Evolutionary conservation across 2,113 vertebrate genomes (phyloP).

Genomic region (Mus musculus): GRCm39 chr5:51315001-51315500

Average conservation of each 20-base stretch:
- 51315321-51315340: too few species aligned
- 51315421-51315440: too few species aligned
- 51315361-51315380: neutral
- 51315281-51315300: neutral
- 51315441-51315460: too few species aligned
- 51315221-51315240: neutral
- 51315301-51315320: neutral
- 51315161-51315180: neutral
- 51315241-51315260: neutral
- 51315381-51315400: neutral
- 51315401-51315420: neutral
- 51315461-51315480: too few species aligned
- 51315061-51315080: neutral
- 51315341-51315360: neutral
- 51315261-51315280: neutral
- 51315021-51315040: neutral
- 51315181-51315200: neutral
- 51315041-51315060: neutral
- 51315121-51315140: neutral
- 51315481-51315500: too few species aligned
- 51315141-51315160: neutral
- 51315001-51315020: neutral
- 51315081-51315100: neutral
- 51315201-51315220: neutral
- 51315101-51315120: neutral